Conservation (phyloP, 2,888 invertebrate species). For the Amphipyra tragopoginis region DNA sequence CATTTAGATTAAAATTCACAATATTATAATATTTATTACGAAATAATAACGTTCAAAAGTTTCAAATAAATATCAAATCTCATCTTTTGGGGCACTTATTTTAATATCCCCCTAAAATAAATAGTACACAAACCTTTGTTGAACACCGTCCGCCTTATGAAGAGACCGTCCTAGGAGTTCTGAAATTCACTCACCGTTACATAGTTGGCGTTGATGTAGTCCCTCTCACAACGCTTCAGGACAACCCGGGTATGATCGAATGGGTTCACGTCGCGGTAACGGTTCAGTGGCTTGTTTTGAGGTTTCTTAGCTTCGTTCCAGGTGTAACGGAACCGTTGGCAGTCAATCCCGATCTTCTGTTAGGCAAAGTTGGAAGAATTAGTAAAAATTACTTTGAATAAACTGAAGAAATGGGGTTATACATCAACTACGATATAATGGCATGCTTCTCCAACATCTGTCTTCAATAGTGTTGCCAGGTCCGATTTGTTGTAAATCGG, state of each 20-base stretch:
- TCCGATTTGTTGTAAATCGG: too few species aligned
- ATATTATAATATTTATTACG: too few species aligned
- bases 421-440: too few species aligned
- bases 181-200: slow-evolving; percentile 91
- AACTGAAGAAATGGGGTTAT: too few species aligned
- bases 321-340: slow-evolving; percentile 91
- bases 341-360: slow-evolving; percentile 93
- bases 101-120: too few species aligned
- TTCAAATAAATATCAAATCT: too few species aligned
- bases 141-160: slow-evolving; percentile 13
- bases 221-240: slow-evolving; percentile 92
- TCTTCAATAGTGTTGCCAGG: too few species aligned
- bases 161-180: slow-evolving; percentile 6
- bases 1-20: too few species aligned
- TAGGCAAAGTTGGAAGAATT: slow-evolving; percentile 61
- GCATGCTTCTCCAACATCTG: too few species aligned
- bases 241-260: slow-evolving; percentile 98
- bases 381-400: too few species aligned
- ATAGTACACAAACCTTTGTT: slow-evolving; percentile 39
- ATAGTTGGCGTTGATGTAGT: slow-evolving; percentile 98
- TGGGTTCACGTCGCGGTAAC: slow-evolving; percentile 98
- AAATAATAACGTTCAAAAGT: too few species aligned
- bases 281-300: slow-evolving; percentile 95
- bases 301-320: slow-evolving; percentile 93
- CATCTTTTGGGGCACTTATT: too few species aligned